These are phyloP conservation scores for Clostera curtula DNA, from an alignment of 2,888 invertebrate genomes.

Conservation along the genomic window DNA sequence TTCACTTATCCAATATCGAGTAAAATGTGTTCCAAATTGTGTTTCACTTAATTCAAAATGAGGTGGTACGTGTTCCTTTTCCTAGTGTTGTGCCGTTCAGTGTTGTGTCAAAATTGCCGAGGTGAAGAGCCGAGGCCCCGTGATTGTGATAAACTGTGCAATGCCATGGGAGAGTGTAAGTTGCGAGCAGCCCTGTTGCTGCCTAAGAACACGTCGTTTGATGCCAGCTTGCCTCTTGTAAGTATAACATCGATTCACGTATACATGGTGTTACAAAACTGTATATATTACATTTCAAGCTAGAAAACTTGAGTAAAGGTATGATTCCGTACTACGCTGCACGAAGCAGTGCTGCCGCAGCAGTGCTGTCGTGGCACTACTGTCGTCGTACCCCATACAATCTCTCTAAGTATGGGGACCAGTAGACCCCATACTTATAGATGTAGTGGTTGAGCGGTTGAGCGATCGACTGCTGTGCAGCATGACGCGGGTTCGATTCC, in stretches of 20 bases:
- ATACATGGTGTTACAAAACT: background rate
- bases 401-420: too few relatives aligned
- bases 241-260: constrained; percentile 24
- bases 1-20: background rate
- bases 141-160: constrained; percentile 67
- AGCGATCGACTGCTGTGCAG: too few relatives aligned
- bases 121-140: constrained; percentile 45
- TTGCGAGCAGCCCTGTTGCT: constrained; percentile 79
- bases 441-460: too few relatives aligned
- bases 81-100: constrained; percentile 30
- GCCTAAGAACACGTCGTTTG: constrained; percentile 72
- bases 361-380: too few relatives aligned
- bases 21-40: background rate
- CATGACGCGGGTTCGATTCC: too few relatives aligned
- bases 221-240: constrained; percentile 71
- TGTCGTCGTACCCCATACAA: too few relatives aligned
- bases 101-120: constrained; percentile 48
- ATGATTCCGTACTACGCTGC: too few relatives aligned
- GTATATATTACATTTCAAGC: background rate
- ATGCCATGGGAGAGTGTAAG: constrained; percentile 67
- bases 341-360: too few relatives aligned
- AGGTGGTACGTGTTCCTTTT: constrained; percentile 30
- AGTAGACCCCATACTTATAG: too few relatives aligned
- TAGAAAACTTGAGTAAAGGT: too few relatives aligned
- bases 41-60: constrained; percentile 28